Percentiles rank a stretch among this genome's conserved stretches.
These are phyloP conservation scores for Microtus montanus DNA, from an alignment of 2,113 vertebrate genomes.

Conservation along the genomic window DNA sequence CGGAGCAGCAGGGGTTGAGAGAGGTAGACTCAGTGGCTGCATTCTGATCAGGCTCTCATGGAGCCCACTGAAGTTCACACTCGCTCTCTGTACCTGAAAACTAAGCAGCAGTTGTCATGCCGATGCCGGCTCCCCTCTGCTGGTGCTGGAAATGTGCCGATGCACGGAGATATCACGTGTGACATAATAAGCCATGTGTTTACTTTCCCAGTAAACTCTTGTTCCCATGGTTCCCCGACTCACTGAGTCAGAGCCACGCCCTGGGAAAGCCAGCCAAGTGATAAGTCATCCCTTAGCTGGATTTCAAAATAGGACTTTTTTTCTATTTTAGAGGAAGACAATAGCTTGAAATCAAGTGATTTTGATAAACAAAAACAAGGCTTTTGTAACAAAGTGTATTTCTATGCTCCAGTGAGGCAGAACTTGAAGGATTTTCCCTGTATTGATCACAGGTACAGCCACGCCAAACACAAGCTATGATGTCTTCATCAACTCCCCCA, in stretches of 20 bases:
- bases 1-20: background rate
- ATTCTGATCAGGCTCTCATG: background rate
- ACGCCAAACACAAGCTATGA: slow-evolving; percentile 52
- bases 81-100: background rate
- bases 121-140: background rate
- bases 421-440: background rate
- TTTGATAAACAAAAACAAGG: slow-evolving; percentile 40
- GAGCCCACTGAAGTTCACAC: background rate
- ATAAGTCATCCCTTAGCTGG: slow-evolving; percentile 32
- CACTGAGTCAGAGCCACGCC: background rate
- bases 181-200: slow-evolving; percentile 3
- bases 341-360: slow-evolving; percentile 49
- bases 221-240: background rate
- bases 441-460: background rate
- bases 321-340: background rate
- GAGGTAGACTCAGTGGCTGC: background rate
- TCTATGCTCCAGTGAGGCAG: background rate
- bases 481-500: background rate
- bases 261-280: slow-evolving; percentile 26
- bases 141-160: slow-evolving; percentile 6
- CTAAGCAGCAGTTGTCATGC: background rate
- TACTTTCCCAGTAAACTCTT: slow-evolving; percentile 31
- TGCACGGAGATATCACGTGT: slow-evolving; percentile 28
- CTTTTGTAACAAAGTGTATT: slow-evolving; percentile 27
- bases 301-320: slow-evolving; percentile 46